Conservation (phyloP, 2,888 invertebrate genomes). For the Chrysina gloriosa region DNA sequence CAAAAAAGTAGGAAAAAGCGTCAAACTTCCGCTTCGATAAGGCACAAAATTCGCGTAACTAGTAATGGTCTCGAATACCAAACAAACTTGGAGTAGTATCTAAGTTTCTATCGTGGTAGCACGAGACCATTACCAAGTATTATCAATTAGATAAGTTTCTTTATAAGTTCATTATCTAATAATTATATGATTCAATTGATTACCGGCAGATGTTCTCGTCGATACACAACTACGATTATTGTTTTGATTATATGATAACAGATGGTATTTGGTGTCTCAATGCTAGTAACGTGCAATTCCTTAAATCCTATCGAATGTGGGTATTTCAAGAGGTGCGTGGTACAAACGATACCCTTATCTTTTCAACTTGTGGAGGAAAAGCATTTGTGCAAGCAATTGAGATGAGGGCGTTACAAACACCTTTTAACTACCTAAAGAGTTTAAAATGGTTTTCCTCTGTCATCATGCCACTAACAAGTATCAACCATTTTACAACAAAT, state of each 20-base stretch:
- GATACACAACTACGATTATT: not conserved
- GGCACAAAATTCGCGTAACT: constrained; percentile 59
- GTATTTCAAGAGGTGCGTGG: too few relatives aligned
- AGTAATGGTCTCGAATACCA: constrained; percentile 65
- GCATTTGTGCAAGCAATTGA: too few relatives aligned
- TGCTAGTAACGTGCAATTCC: too few relatives aligned
- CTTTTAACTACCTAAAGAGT: too few relatives aligned
- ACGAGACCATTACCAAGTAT: constrained; percentile 60
- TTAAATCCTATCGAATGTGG: too few relatives aligned
- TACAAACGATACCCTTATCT: too few relatives aligned
- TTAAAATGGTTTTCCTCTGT: too few relatives aligned
- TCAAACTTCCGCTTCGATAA: constrained; percentile 57
- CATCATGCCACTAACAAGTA: too few relatives aligned
- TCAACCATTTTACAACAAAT: too few relatives aligned
- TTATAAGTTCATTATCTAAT: constrained; percentile 36
- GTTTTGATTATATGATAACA: constrained; percentile 16
- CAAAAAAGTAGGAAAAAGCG: constrained; percentile 13
- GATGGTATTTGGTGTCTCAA: constrained; percentile 11
- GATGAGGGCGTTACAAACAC: too few relatives aligned
- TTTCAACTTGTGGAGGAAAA: too few relatives aligned
- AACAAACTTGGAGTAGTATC: constrained; percentile 48
- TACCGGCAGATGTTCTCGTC: constrained; percentile 1
- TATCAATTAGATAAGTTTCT: constrained; percentile 42
- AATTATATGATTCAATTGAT: constrained; percentile 26
- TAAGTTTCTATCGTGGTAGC: constrained; percentile 56